Evolutionary conservation across 2,113 vertebrate genomes (phyloP), one percentile per base, ranked within the genome.

Genomic region (Atractosteus spatula): DNA sequence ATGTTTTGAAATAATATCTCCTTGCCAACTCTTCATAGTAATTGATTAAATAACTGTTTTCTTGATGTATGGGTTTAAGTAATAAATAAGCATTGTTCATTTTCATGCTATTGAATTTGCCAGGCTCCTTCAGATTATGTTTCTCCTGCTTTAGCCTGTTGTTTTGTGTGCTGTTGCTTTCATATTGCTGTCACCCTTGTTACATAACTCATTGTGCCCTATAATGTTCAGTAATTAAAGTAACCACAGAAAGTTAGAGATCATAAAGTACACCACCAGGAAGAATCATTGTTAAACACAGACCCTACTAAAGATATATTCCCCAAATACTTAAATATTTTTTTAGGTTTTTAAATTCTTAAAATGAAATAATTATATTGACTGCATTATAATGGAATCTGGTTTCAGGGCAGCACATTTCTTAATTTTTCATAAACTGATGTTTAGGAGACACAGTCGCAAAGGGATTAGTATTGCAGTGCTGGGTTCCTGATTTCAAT

Each of bases 1-100:
- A 78, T 84, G 86, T 89, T 80, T 85, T 84, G 82, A 55, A 67
- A 63, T 51, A 64, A 64, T 16, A 41, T n/a, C n/a, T 70, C 13
- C 66, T 63, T 70, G 68, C 76, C 69, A 62, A 55, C 54, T 73
- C 64, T 69, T 74, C 71, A 76, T 76, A 71, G 76, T 54, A 66
- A 75, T 13, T 71, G 74, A 7, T 74, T 66, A 63, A 74, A 66
- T 67, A 68, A 61, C 70, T 51, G 69, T 67, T 71, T 61, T 71
- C 45, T 55, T 77, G 72, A 79, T 71, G 61, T 71, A 77, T 67
- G 59, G 29, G 70, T 69, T 71, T 66, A 70, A 63, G 62, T 76
- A 74, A 70, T 66, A 61, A 51, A 79, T 74, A 70, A 71, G 51
- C 41, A 62, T 61, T 56, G 68, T 56, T 63, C 62, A 71, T 74